phyloP scores from a whole-genome alignment of 1,140 invertebrate species.

The Philotrypesis tridentata region DNA sequence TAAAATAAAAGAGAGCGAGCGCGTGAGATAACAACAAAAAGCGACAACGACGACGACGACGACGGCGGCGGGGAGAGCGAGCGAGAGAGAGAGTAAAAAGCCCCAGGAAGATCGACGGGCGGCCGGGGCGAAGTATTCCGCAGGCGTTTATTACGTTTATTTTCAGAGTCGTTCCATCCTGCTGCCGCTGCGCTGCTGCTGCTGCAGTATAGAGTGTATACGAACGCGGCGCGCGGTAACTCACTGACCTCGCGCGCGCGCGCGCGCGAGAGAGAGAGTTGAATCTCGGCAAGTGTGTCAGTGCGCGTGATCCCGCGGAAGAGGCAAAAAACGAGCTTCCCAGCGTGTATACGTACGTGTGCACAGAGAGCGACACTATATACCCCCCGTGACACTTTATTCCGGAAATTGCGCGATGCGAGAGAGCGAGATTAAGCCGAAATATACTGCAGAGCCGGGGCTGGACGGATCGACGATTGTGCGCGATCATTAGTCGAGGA shows the following conservation, averaged over 20 bases:
- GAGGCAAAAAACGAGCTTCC: not conserved
- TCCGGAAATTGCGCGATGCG: not conserved
- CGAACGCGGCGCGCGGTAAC: not conserved
- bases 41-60: not conserved
- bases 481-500: too few relatives aligned
- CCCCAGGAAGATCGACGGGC: conserved; percentile 4
- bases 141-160: conserved; percentile 40
- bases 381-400: too few relatives aligned
- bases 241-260: not conserved
- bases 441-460: too few relatives aligned
- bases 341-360: too few relatives aligned
- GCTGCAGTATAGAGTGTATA: too few relatives aligned
- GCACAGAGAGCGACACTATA: too few relatives aligned
- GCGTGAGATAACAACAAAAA: conserved; percentile 16
- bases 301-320: not conserved
- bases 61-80: too few relatives aligned
- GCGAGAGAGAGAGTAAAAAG: conserved; percentile 24
- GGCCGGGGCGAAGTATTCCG: conserved; percentile 21
- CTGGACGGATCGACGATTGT: too few relatives aligned
- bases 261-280: too few relatives aligned
- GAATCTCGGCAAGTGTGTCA: conserved; percentile 49
- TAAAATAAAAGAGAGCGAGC: conserved; percentile 18
- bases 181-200: not conserved
- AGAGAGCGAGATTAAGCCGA: not conserved
- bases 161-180: conserved; percentile 26